phyloP scores from a whole-genome alignment of 2,888 invertebrate species.

The Mechanitis mazaeus region DNA sequence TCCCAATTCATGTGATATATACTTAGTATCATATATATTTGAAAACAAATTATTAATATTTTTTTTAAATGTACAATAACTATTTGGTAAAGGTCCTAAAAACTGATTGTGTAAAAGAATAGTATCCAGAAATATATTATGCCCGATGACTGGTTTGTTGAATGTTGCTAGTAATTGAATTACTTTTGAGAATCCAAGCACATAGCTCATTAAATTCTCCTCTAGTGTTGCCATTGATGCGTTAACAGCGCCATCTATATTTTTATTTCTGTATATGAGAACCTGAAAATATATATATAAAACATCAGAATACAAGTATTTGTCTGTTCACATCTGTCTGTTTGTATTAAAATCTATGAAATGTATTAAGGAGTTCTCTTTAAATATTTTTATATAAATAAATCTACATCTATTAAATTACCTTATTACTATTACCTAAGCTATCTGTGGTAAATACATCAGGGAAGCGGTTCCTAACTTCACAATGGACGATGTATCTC shows the following conservation, averaged over 20 bases:
- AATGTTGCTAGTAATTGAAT: slow-evolving; percentile 76
- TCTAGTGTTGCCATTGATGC: slow-evolving; percentile 61
- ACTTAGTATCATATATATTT: slow-evolving; percentile 83
- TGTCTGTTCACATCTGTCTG: background rate
- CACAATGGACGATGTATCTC: slow-evolving; percentile 77
- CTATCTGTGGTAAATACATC: slow-evolving; percentile 65
- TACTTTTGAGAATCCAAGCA: slow-evolving; percentile 81
- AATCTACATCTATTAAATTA: slow-evolving; percentile 40
- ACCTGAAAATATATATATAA: slow-evolving; percentile 47
- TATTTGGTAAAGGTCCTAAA: slow-evolving; percentile 80
- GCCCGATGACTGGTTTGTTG: slow-evolving; percentile 85
- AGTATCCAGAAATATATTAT: slow-evolving; percentile 84
- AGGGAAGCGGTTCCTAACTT: slow-evolving; percentile 74
- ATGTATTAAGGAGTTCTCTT: no score
- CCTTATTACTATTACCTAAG: slow-evolving; percentile 72
- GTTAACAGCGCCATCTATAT: slow-evolving; percentile 56
- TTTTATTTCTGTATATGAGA: slow-evolving; percentile 58
- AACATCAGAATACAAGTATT: background rate
- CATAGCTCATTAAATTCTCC: slow-evolving; percentile 64
- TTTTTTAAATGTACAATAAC: slow-evolving; percentile 80
- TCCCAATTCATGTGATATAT: slow-evolving; percentile 77
- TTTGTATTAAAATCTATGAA: no score
- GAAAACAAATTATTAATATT: slow-evolving; percentile 80
- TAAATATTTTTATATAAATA: no score
- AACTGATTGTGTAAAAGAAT: slow-evolving; percentile 84